Base-by-base conservation (phyloP, 2,888 invertebrate species). In the Cinara cedri region DNA sequence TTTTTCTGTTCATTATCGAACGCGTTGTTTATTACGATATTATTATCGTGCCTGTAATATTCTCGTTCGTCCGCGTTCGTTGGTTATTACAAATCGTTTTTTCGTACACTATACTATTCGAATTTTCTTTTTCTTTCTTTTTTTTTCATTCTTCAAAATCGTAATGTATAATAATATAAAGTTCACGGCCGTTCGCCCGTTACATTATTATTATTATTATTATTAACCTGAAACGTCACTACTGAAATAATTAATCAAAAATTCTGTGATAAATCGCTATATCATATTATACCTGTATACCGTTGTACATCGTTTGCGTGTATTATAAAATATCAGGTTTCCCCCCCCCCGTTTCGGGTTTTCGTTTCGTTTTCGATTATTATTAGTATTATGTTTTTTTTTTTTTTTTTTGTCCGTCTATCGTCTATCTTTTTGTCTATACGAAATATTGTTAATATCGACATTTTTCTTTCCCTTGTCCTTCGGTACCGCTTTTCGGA, bases 171-270 rank as follows among this genome's bases (percentile, higher is more conserved):
- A 62, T 57, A 65, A 46, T 34, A 70, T 34, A 72, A 72, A 49
- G 62, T 74, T 65, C 63, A 65, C 42, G 63, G 54, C 51, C 42
- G 63, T 65, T 65, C 11, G 54, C 63, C 74, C 24, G 42, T 51
- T 72, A 26, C 14, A 46, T 46, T 65, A 13, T 46, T 65, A 65
- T 65, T 16, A 24, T n/a, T 24, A 46, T 46, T 34, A 34, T 34
- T 34, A 34, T 54, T 24, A 63, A 74, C 74, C 42, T 54, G 26
- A 65, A 74, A 57, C 42, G 74, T 74, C 74, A 74, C 63, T 63
- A 66, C 66, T 76, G 46, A 55, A 66, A 78, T 51, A 78, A 78
- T 78, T 78, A 78, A 78, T 78, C 78, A 78, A 78, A 78, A 66
- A 70, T 78, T 68, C 78, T 78, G 78, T 78, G 78, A 78, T 78